phyloP scores from a whole-genome alignment of 2,797 vertebrate genomes.

The Artibeus jamaicensis region DNA sequence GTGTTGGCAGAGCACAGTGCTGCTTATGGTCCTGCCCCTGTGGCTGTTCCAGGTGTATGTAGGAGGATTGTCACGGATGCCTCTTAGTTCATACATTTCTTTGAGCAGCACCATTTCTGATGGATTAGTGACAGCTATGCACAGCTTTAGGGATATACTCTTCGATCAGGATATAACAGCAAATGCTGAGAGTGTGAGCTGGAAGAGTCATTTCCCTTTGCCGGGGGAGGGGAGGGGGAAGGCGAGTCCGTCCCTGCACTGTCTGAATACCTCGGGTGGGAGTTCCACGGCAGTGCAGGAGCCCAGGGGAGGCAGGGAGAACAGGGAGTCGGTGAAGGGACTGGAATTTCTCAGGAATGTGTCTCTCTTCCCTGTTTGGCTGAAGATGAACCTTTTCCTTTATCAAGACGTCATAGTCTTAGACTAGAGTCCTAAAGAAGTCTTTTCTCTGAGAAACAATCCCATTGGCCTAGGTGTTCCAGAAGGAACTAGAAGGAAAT shows the following conservation, averaged over 20 bases:
- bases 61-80: neutral
- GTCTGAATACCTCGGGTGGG: neutral
- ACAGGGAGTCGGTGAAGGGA: neutral
- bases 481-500: neutral
- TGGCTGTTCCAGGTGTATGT: neutral
- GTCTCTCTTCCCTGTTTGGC: neutral
- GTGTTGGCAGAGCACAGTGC: neutral
- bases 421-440: neutral
- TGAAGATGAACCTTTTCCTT: neutral
- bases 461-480: neutral
- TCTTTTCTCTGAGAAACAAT: neutral
- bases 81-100: neutral
- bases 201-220: neutral
- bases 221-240: too few species aligned
- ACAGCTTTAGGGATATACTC: neutral
- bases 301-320: neutral
- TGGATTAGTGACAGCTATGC: neutral
- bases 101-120: neutral
- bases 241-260: too few species aligned
- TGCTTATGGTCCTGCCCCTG: neutral
- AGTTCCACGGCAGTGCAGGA: neutral
- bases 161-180: neutral
- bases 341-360: neutral
- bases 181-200: neutral
- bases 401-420: neutral